Base-by-base conservation (phyloP, 2,797 vertebrate genomes). In the Sebastes glaucus region DNA sequence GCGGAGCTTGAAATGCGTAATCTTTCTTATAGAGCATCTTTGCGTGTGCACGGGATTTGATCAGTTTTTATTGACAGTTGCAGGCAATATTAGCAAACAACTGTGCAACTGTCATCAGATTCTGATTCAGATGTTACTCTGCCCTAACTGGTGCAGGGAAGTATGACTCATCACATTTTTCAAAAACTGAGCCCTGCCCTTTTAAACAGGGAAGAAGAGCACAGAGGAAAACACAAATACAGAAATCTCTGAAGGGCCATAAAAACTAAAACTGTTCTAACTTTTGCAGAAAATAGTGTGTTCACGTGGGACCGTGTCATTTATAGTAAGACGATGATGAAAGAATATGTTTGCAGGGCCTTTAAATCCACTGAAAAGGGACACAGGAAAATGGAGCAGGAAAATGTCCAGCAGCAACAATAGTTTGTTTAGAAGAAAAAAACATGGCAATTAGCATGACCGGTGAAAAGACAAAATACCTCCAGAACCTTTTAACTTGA, bases 281-380 rank as follows among this genome's bases (percentile, higher is more conserved):
- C 32, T 32, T 57, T 30, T 27, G 52, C 32, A 77, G 65, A 46
- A 60, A 67, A 60, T 6, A 8, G 16, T 11, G 5, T 65, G 23
- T 55, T 65, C 28, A 71, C 32, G 7, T 25, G 18, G 42, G 32
- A 61, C 30, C 32, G 11, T 3, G 33, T 27, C 8, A 49, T 52
- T 71, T 49, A 60, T 32, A 22, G 30, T 22, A 33, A 66, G 53
- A 49, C 7, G 14, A 65, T 30, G 66, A 77, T 55, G 28, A 35
- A n/a, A 32, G 49, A 56, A 28, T 6, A 7, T 46, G 8, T 56
- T 23, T 61, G 23, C 63, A 66, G 55, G 23, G 22, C 22, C 22
- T 74, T 53, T 28, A 64, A 74, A 35, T 53, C 53, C 60, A 64
- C 16, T 64, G 59, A 59, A 38, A 59, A 49, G 35, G 52, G n/a